A percentile compares a stretch with the other conserved stretches of the same genome.
phyloP scores from a whole-genome alignment of 2,888 invertebrate genomes.

The Gandaritis pyraliata region DNA sequence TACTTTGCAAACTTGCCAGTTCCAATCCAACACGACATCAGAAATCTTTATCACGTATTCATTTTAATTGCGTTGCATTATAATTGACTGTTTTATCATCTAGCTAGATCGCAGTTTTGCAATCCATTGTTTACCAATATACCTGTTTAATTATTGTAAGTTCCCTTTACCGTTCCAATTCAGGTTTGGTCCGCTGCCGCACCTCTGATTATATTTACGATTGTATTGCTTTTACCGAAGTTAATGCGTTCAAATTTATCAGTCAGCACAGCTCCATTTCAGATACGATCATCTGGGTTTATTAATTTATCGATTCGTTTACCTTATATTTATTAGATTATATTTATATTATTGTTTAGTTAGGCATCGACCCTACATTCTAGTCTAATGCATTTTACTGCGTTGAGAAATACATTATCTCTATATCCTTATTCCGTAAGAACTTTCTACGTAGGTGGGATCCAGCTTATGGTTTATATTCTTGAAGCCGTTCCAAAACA shows the following conservation, averaged over 20 bases:
- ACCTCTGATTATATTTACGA: conserved; percentile 8
- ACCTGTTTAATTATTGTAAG: conserved; percentile 10
- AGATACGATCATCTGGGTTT: conserved; percentile 14
- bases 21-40: conserved; percentile 30
- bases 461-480: conserved; percentile 1
- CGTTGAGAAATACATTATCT: too few species aligned
- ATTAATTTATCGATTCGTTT: conserved; percentile 16
- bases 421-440: too few species aligned
- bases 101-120: conserved; percentile 30
- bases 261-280: neutral
- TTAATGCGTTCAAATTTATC: conserved; percentile 6
- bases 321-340: neutral
- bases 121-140: conserved; percentile 35
- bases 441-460: neutral
- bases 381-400: too few species aligned
- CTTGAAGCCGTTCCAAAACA: conserved; percentile 14
- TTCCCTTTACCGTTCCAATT: conserved; percentile 12
- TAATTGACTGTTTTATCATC: conserved; percentile 42
- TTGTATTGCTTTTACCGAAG: conserved; percentile 1
- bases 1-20: neutral
- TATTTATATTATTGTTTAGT: neutral
- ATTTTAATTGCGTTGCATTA: conserved; percentile 15
- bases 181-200: conserved; percentile 8
- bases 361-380: neutral
- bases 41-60: conserved; percentile 3